These are phyloP conservation scores for Pangasius larnaudii DNA, from an alignment of 2,797 vertebrate genomes.

Conservation along the genomic window DNA sequence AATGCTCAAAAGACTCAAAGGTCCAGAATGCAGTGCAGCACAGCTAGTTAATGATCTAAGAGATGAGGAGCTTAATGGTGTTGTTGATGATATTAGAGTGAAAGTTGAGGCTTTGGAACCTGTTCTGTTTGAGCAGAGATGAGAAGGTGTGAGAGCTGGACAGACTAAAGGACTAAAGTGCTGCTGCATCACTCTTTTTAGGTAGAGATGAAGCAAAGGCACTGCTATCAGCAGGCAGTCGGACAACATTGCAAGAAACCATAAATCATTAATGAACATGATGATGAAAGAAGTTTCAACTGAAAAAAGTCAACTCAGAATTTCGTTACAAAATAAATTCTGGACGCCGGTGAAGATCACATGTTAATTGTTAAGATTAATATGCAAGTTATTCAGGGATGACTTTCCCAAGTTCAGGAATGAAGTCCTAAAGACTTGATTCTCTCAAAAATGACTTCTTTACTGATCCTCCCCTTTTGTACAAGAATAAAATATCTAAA, in stretches of 20 bases:
- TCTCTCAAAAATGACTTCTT: background rate
- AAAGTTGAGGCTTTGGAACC: background rate
- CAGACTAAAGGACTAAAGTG: background rate
- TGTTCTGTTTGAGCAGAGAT: background rate
- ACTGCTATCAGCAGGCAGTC: background rate
- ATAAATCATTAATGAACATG: background rate
- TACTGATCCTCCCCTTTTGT: background rate
- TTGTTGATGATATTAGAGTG: background rate
- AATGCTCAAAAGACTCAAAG: background rate
- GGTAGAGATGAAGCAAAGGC: background rate
- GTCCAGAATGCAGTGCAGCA: background rate
- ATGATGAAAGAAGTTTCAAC: background rate
- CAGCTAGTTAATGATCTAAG: background rate
- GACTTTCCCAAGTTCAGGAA: background rate
- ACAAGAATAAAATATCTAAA: constrained; percentile 4
- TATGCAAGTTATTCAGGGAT: background rate
- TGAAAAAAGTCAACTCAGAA: background rate
- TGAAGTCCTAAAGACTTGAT: background rate
- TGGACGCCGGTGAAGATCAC: background rate
- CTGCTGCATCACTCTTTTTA: background rate
- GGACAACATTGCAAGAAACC: background rate
- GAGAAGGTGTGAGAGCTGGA: background rate
- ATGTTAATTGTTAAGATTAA: background rate
- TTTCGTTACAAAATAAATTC: background rate
- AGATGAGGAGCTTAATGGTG: background rate